Evolutionary conservation across 2,888 invertebrate genomes (phyloP).

Genomic region (Busseola fusca): DNA sequence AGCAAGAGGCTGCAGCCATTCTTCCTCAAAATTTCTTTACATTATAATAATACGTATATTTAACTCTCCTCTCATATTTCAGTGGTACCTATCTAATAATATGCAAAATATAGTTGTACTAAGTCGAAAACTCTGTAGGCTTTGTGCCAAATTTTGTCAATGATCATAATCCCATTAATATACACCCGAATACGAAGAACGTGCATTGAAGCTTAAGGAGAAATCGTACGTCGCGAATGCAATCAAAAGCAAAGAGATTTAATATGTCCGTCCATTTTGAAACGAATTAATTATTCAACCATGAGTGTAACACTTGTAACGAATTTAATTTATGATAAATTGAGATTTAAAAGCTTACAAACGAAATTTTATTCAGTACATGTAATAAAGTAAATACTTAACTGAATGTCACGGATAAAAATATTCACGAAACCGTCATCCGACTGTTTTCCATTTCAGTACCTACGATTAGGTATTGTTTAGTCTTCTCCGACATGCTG

Average conservation of each 20-base stretch:
- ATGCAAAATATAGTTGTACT: slow-evolving; percentile 1
- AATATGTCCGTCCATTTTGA: slow-evolving; percentile 38
- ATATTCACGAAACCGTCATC: neutral
- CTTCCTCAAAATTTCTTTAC: neutral
- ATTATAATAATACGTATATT: neutral
- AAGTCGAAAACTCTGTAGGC: slow-evolving; percentile 20
- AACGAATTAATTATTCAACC: slow-evolving; percentile 29
- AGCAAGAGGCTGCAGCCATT: neutral
- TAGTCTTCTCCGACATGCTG: slow-evolving; percentile 21
- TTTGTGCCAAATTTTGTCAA: slow-evolving; percentile 32
- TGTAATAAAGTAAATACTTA: neutral
- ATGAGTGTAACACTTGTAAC: slow-evolving; percentile 4
- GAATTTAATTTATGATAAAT: slow-evolving; percentile 48
- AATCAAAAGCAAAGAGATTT: slow-evolving; percentile 45
- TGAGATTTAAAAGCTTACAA: slow-evolving; percentile 13
- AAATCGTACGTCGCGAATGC: slow-evolving; percentile 45
- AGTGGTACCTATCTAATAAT: slow-evolving; percentile 9
- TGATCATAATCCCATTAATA: slow-evolving; percentile 47
- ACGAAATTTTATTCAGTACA: neutral
- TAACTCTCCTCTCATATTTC: slow-evolving; percentile 1
- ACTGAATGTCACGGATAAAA: neutral
- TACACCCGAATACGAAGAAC: slow-evolving; percentile 38
- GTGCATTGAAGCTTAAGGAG: slow-evolving; percentile 45
- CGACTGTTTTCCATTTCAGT: neutral
- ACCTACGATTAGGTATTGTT: slow-evolving; percentile 19